Conservation (phyloP, 1,140 invertebrate species). For the Drosophila santomea region DNA sequence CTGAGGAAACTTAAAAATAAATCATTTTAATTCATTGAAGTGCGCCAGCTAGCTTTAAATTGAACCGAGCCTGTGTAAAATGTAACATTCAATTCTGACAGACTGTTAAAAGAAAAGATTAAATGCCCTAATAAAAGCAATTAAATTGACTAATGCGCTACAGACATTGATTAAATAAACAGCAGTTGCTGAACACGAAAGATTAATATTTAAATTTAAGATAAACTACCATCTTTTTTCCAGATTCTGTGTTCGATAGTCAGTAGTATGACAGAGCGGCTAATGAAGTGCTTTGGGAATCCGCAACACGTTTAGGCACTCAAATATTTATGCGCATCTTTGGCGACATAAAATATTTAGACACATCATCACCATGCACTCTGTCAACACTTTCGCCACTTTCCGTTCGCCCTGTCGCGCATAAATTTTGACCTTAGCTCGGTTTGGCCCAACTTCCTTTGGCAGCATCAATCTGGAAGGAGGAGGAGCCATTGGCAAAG, state of each 20-base stretch:
- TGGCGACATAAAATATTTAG: slow-evolving; percentile 73
- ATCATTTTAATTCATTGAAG: too few relatives aligned
- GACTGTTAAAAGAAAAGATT: neutral
- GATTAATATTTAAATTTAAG: neutral
- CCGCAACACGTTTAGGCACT: slow-evolving; percentile 74
- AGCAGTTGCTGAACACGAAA: neutral
- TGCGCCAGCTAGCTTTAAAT: too few relatives aligned
- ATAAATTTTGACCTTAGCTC: slow-evolving; percentile 74
- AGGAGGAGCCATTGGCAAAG: slow-evolving; percentile 68
- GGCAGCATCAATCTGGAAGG: slow-evolving; percentile 61
- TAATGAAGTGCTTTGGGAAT: slow-evolving; percentile 20
- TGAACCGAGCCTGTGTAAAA: neutral
- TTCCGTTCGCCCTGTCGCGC: slow-evolving; percentile 12
- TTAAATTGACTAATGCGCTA: neutral
- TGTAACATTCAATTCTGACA: neutral
- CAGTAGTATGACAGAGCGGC: slow-evolving; percentile 14
- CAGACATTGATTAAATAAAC: neutral
- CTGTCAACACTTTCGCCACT: slow-evolving; percentile 66
- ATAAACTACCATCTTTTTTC: neutral
- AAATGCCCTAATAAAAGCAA: neutral
- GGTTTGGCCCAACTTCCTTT: slow-evolving; percentile 36
- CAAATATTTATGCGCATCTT: slow-evolving; percentile 66
- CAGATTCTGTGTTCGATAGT: slow-evolving; percentile 35
- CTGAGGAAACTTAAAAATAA: too few relatives aligned
- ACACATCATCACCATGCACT: slow-evolving; percentile 68